Base-by-base conservation (phyloP, 92 coral and sea anemone species). In the Siderastrea siderea region DNA sequence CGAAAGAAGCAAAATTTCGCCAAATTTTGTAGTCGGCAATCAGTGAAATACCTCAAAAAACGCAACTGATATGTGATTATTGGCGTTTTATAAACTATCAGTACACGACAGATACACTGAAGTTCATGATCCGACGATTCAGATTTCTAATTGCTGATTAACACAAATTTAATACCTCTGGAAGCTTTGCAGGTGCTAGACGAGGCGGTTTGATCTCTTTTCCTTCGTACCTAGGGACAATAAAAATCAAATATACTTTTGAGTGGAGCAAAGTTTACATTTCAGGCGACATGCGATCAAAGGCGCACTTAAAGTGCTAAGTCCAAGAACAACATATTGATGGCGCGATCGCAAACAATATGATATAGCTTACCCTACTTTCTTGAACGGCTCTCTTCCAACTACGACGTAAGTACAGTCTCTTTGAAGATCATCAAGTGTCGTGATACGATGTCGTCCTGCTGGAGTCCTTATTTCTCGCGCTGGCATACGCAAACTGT, bases 391-490 rank as follows among this genome's bases (percentile, higher is more conserved):
- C 68, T 89, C 95, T 15, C 81, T 71, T 17, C 98, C 99, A 44
- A 91, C 90, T 13, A 91, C 99, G 12, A 96, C 96, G 88, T 96
- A 96, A 47, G 77, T 91, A 12, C 95, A 92, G 19, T 95, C 98
- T 2, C 95, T 68, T 73, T 93, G 82, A 45, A 96, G 82, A 44
- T 90, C 88, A 14, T 92, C 94, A 62, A 96, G 86, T 13, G 82
- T 83, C 63, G 79, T 89, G 50, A 95, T 82, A 2, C 84, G 91
- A 82, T 96, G 99, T 81, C 96, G 84, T 43, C 93, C 96, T 19
- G 79, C 86, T 19, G 99, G 99, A 48, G 99, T 96, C 75, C 96
- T 79, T 50, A 96, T 90, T 43, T 91, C 84, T 74, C 99, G 91
- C 14, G 93, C 99, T 15, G 95, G 97, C 26, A 78, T 80, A n/a